Conservation (phyloP, 1,140 invertebrate species). For the Drosophila sulfurigaster region DNA sequence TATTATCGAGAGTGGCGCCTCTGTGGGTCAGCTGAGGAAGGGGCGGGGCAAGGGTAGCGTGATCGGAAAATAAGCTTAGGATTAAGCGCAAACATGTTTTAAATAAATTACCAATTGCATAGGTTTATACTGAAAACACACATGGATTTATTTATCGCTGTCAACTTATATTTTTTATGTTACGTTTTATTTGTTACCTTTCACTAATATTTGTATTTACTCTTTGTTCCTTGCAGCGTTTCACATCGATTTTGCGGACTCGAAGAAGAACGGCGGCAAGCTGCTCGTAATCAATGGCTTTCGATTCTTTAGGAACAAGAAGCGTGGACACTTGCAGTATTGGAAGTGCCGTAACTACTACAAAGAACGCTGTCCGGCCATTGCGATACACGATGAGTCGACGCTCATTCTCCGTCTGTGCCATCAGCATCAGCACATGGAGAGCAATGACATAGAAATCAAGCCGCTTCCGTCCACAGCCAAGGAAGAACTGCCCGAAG, state of each 20-base stretch:
- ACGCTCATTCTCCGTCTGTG: constrained; percentile 75
- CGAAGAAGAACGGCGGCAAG: constrained; percentile 84
- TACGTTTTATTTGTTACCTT: neutral
- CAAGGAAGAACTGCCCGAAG: neutral
- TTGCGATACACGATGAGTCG: constrained; percentile 81
- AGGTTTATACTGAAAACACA: constrained; percentile 8
- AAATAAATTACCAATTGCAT: constrained; percentile 10
- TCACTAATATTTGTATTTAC: constrained; percentile 42
- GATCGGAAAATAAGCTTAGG: constrained; percentile 14
- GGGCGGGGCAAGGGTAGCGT: constrained; percentile 18
- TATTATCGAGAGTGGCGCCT: constrained; percentile 21
- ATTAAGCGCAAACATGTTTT: constrained; percentile 18
- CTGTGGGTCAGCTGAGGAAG: constrained; percentile 39
- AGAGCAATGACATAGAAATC: constrained; percentile 81
- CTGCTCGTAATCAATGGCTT: constrained; percentile 84
- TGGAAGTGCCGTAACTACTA: constrained; percentile 85
- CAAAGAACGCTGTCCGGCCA: constrained; percentile 82
- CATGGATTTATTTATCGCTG: constrained; percentile 1
- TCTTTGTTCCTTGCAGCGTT: constrained; percentile 64
- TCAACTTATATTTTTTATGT: neutral
- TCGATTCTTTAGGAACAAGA: constrained; percentile 83
- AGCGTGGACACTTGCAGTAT: constrained; percentile 80
- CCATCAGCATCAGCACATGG: constrained; percentile 79
- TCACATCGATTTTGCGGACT: constrained; percentile 82
- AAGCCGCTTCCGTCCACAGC: constrained; percentile 61